Evolutionary conservation across 1,140 invertebrate species (phyloP), one percentile per base, ranked within the genome.

Genomic region (Copidosoma floridanum): DNA sequence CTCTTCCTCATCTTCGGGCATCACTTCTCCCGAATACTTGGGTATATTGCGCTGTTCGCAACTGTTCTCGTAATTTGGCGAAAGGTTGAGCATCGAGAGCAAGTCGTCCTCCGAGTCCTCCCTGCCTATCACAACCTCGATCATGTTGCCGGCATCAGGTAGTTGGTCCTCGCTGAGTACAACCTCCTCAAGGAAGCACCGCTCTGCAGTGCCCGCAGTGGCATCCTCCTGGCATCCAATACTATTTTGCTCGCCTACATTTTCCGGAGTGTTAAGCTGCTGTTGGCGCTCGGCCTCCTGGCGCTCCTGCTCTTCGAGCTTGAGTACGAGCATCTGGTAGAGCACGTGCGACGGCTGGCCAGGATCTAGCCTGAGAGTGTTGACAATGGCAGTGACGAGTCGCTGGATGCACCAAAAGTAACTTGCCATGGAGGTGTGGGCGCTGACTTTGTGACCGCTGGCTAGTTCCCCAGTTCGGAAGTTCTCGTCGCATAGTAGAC

Each of bases 391-490:
- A 2, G 20, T 52, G 1, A 65, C 40, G 4, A 63, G 52, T 12
- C 62, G 59, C 38, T 65, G 63, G 5, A 64, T 65, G 46, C 64
- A 65, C 68, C 68, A 69, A 3, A 67, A 40, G 43, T 69, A 69
- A 35, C 61, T 57, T 7, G 59, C 61, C 7, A 59, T 64, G 3
- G 65, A 65, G 1, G 61, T 62, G 51, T 69, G 68, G 18, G 44
- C 38, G 10, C 51, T 41, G 7, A 47, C 53, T 21, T 67, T 69
- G 58, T 69, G 68, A 29, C 47, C 54, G 10, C 51, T 58, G 21
- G 65, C 68, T 2, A 54, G 53, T n/a, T 51, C 29, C 1, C 61
- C 64, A 0, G 40, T 62, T 2, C 53, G 29, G 50, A 64, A 67
- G 5, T 51, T 56, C 8, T 58, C 58, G 29, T 65, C 57, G 38